phyloP scores from a whole-genome alignment of 1,140 invertebrate species.

The Scaptomyza montana region DNA sequence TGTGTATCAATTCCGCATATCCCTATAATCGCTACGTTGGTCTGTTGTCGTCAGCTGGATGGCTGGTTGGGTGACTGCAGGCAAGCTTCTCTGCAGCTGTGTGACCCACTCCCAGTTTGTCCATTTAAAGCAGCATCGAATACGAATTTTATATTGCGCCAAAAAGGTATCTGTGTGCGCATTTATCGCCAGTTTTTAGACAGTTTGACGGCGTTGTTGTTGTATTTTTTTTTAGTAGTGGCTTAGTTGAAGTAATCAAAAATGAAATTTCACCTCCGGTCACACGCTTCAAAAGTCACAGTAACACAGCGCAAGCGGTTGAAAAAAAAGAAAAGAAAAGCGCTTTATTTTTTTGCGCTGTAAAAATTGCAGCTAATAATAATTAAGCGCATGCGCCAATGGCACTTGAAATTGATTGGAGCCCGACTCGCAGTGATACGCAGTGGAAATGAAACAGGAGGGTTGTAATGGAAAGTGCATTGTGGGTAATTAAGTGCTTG shows the following conservation, averaged over 20 bases:
- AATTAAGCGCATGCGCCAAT: conserved; percentile 12
- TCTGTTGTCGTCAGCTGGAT: conserved; percentile 16
- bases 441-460: conserved; percentile 20
- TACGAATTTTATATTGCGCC: conserved; percentile 29
- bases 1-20: conserved; percentile 38
- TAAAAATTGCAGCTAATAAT: conserved; percentile 34
- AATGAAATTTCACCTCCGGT: conserved; percentile 77
- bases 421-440: not conserved
- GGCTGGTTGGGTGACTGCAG: no score
- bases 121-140: conserved; percentile 67
- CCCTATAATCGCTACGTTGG: conserved; percentile 74
- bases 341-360: conserved; percentile 19
- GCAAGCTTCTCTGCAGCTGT: conserved; percentile 59
- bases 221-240: conserved; percentile 18
- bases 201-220: conserved; percentile 44
- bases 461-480: not conserved
- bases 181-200: conserved; percentile 68
- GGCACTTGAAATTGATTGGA: conserved; percentile 6
- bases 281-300: conserved; percentile 76
- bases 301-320: conserved; percentile 4
- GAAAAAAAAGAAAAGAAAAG: conserved; percentile 34
- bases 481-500: not conserved
- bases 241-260: conserved; percentile 59
- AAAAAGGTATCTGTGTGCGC: conserved; percentile 61
- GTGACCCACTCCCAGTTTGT: conserved; percentile 78